These are phyloP conservation scores for Carcinoscorpius rotundicauda DNA, from an alignment of 1,140 invertebrate genomes.

Conservation along the genomic window DNA sequence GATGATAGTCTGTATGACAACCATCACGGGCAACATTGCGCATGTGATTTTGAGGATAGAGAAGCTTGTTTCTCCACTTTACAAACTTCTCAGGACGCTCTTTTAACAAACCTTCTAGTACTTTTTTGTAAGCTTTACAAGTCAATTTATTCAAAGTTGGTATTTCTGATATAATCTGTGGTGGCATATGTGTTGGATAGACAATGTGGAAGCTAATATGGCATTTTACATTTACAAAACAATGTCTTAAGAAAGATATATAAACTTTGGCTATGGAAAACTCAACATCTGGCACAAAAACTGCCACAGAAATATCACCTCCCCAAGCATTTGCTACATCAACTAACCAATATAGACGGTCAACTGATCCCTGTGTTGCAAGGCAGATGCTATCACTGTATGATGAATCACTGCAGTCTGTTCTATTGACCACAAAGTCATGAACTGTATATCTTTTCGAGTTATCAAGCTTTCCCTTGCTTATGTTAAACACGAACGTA, in stretches of 20 bases:
- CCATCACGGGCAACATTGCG: conserved; percentile 31
- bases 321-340: conserved; percentile 62
- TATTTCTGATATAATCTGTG: conserved; percentile 8
- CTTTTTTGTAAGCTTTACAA: conserved; percentile 9
- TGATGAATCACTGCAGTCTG: conserved; percentile 10
- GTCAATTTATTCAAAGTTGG: conserved; percentile 1
- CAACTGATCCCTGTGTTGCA: conserved; percentile 70
- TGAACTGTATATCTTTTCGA: conserved; percentile 15
- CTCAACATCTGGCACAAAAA: conserved; percentile 57
- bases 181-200: conserved; percentile 42
- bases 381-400: conserved; percentile 45
- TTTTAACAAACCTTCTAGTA: conserved; percentile 9
- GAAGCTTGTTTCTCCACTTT: conserved; percentile 19
- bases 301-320: conserved; percentile 69
- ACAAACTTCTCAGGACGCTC: conserved; percentile 12
- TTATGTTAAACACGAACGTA: neutral
- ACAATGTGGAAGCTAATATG: conserved; percentile 58
- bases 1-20: conserved; percentile 27
- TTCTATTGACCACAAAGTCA: conserved; percentile 17
- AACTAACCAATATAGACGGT: conserved; percentile 59
- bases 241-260: conserved; percentile 57
- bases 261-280: conserved; percentile 38
- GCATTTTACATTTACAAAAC: conserved; percentile 53
- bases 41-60: conserved; percentile 37
- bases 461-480: neutral